Conservation (phyloP, 30 jellyfish, hydroid and myxozoan species). For the Turritopsis dohrnii region DNA sequence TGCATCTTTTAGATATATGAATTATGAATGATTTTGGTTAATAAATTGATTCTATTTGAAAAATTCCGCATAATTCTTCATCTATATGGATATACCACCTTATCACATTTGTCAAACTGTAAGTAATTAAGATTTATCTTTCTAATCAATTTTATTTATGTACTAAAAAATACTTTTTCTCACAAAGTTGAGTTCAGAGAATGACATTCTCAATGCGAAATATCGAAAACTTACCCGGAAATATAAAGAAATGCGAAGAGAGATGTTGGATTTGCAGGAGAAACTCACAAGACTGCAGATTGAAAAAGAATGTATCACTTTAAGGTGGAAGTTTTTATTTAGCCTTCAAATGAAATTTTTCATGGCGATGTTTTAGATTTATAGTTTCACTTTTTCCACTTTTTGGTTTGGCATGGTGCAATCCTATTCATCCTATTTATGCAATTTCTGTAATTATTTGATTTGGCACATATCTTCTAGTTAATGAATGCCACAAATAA, state of each 20-base stretch:
- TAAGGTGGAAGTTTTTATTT: slow-evolving; percentile 2
- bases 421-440: too few species aligned
- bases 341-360: not conserved
- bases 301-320: slow-evolving; percentile 22
- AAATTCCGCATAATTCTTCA: not conserved
- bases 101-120: slow-evolving; percentile 29
- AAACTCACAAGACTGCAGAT: slow-evolving; percentile 14
- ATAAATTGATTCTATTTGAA: too few species aligned
- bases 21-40: too few species aligned
- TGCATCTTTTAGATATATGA: too few species aligned
- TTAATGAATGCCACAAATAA: not conserved
- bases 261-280: slow-evolving; percentile 38
- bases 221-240: slow-evolving; percentile 49
- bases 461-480: too few species aligned
- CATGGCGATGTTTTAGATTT: not conserved
- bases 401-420: too few species aligned
- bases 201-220: slow-evolving; percentile 45
- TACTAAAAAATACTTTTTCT: not conserved
- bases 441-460: too few species aligned
- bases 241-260: slow-evolving; percentile 42
- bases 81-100: slow-evolving; percentile 26
- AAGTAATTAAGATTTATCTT: not conserved
- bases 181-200: slow-evolving; percentile 42
- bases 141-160: too few species aligned
- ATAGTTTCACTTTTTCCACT: too few species aligned